Evolutionary conservation across 2,113 vertebrate genomes (phyloP).

Genomic region (Eretmochelys imbricata): DNA sequence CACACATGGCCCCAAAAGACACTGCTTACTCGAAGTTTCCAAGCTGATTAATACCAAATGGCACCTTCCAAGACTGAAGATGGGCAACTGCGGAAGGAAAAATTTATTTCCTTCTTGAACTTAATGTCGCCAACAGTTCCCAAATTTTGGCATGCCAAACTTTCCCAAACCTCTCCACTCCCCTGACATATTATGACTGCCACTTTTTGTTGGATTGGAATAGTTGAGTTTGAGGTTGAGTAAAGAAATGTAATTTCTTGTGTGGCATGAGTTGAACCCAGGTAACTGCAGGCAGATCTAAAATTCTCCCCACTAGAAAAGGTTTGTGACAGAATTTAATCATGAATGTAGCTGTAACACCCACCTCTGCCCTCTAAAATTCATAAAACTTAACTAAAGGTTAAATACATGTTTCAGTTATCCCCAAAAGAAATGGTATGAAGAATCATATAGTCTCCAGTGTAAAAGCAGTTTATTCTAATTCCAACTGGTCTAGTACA

Average conservation of each 20-base stretch:
- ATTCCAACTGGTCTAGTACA: neutral
- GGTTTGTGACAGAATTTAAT: neutral
- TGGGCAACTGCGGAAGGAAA: neutral
- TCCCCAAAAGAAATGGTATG: neutral
- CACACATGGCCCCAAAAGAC: neutral
- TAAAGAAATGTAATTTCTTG: neutral
- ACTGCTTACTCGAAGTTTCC: neutral
- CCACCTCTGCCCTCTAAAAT: neutral
- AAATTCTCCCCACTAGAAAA: neutral
- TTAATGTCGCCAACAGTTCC: neutral
- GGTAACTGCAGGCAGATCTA: neutral
- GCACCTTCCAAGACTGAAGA: neutral
- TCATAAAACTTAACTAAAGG: neutral
- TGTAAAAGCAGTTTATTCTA: neutral
- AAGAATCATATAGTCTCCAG: neutral
- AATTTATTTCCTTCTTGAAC: neutral
- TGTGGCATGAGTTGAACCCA: neutral
- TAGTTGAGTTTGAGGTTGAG: neutral
- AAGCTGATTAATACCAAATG: neutral
- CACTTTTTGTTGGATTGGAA: neutral
- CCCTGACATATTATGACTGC: neutral
- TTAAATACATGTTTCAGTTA: neutral
- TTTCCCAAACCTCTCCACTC: neutral
- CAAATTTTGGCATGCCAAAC: neutral
- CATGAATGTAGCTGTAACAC: neutral